phyloP scores from a whole-genome alignment of 2,113 vertebrate genomes.

The Labeo rohita region DNA sequence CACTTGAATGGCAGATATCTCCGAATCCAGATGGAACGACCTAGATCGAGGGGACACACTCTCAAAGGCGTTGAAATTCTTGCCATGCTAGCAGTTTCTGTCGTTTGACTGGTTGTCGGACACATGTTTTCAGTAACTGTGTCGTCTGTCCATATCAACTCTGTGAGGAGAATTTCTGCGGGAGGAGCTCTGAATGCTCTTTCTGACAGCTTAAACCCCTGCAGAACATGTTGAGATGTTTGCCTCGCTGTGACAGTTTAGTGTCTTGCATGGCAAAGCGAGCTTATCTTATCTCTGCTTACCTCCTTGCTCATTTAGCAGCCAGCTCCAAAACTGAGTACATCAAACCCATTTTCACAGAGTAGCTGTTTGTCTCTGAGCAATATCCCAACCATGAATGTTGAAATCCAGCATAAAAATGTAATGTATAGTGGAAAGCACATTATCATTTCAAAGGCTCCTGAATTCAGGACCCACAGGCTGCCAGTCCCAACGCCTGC shows the following conservation, averaged over 20 bases:
- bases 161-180: background rate
- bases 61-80: background rate
- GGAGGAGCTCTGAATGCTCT: slow-evolving; percentile 10
- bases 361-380: slow-evolving; percentile 54
- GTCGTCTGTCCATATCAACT: background rate
- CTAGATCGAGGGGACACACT: background rate
- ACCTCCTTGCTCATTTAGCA: slow-evolving; percentile 50
- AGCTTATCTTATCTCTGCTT: slow-evolving; percentile 43
- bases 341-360: slow-evolving; percentile 52
- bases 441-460: slow-evolving; percentile 58
- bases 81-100: slow-evolving; percentile 12
- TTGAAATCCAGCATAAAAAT: slow-evolving; percentile 45
- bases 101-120: slow-evolving; percentile 37
- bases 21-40: background rate
- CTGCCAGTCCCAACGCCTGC: slow-evolving; percentile 35
- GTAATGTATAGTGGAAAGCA: slow-evolving; percentile 46
- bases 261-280: slow-evolving; percentile 21
- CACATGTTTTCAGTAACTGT: slow-evolving; percentile 28
- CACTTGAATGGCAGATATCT: slow-evolving; percentile 15
- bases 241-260: slow-evolving; percentile 43
- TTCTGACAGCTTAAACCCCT: background rate
- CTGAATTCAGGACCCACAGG: slow-evolving; percentile 45
- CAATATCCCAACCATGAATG: slow-evolving; percentile 39
- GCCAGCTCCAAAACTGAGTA: slow-evolving; percentile 33
- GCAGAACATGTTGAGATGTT: slow-evolving; percentile 22